phyloP scores from a whole-genome alignment of 2,113 vertebrate genomes.

The Halcyon senegalensis region DNA sequence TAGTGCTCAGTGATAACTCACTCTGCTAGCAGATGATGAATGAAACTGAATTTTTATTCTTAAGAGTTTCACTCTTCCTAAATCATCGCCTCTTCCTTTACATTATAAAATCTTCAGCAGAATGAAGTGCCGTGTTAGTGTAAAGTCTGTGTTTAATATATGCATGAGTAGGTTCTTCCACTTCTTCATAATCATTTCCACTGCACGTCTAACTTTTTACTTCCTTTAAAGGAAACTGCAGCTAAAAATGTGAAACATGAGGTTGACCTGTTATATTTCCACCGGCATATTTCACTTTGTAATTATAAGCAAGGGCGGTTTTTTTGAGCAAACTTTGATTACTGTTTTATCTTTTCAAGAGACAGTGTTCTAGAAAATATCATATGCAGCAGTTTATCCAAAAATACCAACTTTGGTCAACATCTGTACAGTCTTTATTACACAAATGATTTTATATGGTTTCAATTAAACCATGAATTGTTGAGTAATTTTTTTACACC shows the following conservation, averaged over 20 bases:
- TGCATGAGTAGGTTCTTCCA: background rate
- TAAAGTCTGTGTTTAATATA: background rate
- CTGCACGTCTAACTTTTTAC: background rate
- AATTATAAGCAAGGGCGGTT: background rate
- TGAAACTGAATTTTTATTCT: background rate
- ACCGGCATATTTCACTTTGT: background rate
- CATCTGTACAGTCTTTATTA: conserved; percentile 28
- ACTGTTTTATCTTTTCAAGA: conserved; percentile 29
- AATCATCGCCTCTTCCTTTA: background rate
- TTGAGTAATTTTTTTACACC: conserved; percentile 65
- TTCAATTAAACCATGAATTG: conserved; percentile 65
- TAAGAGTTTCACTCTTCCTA: background rate
- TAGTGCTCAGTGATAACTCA: background rate
- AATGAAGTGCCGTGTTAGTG: background rate
- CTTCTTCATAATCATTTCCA: background rate
- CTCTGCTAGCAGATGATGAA: background rate
- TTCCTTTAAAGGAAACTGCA: background rate
- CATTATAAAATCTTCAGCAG: background rate
- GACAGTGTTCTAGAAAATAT: conserved; percentile 42
- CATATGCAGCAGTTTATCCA: background rate
- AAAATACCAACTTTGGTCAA: background rate
- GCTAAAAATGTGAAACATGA: background rate
- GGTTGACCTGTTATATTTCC: background rate
- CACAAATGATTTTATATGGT: conserved; percentile 57
- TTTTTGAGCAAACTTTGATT: conserved; percentile 8